A percentile compares a stretch with the other conserved stretches of the same genome.
Conservation (phyloP, 2,888 invertebrate genomes). For the Drosophila formosana region DNA sequence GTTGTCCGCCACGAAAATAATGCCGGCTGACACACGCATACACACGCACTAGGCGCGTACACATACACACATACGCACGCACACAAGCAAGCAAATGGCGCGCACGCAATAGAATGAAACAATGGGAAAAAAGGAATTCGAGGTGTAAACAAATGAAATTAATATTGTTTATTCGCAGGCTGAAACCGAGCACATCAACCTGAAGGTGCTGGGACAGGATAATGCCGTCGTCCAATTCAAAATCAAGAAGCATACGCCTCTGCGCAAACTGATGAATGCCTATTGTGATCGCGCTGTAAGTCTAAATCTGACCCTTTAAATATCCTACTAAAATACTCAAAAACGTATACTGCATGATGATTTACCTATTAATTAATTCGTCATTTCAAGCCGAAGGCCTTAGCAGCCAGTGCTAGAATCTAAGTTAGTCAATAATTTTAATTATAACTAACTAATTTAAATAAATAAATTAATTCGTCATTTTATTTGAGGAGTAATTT, state of each 20-base stretch:
- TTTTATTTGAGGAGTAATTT: too few species aligned
- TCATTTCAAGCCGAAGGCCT: too few species aligned
- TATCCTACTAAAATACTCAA: background rate
- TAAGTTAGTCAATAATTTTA: too few species aligned
- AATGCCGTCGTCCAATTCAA: slow-evolving; percentile 98
- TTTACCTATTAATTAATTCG: too few species aligned
- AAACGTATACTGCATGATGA: background rate
- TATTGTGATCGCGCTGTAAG: slow-evolving; percentile 94
- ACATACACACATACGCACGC: background rate
- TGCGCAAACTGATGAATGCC: slow-evolving; percentile 97
- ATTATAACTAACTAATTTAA: too few species aligned
- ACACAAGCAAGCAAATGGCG: background rate
- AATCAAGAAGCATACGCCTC: slow-evolving; percentile 97
- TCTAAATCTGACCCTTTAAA: slow-evolving; percentile 3
- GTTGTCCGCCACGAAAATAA: slow-evolving; percentile 15
- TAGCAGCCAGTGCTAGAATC: too few species aligned
- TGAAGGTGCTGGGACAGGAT: slow-evolving; percentile 97
- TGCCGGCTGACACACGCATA: slow-evolving; percentile 21
- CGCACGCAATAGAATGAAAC: slow-evolving; percentile 9
- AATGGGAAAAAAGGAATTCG: background rate
- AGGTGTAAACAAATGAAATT: background rate
- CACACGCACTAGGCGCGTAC: background rate
- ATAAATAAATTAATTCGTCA: too few species aligned
- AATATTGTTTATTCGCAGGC: slow-evolving; percentile 9
- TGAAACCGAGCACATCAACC: slow-evolving; percentile 95